Conservation (phyloP, 2,888 invertebrate genomes). For the Halocaridina rubra region DNA sequence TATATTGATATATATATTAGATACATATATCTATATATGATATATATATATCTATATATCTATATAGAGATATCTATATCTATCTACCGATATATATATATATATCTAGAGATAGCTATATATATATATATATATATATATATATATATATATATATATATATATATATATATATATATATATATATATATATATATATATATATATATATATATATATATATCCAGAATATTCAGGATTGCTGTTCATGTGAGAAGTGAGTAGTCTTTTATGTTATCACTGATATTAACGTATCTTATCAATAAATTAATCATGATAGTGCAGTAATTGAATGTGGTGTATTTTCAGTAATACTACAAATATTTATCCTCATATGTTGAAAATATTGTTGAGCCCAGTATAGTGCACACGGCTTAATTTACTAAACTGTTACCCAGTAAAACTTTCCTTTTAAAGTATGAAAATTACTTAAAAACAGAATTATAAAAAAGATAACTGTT, state of each 20-base stretch:
- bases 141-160: not conserved
- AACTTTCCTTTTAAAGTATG: too few species aligned
- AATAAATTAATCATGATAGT: too few species aligned
- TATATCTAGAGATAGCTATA: not conserved
- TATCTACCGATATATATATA: not conserved
- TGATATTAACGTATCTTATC: not conserved
- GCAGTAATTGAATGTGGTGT: too few species aligned
- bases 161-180: not conserved
- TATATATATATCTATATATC: not conserved
- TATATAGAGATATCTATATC: not conserved
- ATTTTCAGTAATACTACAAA: too few species aligned
- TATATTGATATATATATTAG: not conserved
- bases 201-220: constrained; percentile 15
- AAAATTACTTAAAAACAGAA: too few species aligned
- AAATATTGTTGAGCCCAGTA: too few species aligned
- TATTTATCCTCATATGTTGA: too few species aligned
- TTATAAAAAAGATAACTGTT: too few species aligned
- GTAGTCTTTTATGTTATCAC: not conserved
- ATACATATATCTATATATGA: not conserved
- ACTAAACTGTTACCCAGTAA: too few species aligned
- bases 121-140: constrained; percentile 6
- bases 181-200: constrained; percentile 13
- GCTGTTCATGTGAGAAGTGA: not conserved
- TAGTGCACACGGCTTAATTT: too few species aligned
- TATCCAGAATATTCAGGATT: not conserved